phyloP scores from a whole-genome alignment of 2,113 vertebrate species.

The Columbina picui region DNA sequence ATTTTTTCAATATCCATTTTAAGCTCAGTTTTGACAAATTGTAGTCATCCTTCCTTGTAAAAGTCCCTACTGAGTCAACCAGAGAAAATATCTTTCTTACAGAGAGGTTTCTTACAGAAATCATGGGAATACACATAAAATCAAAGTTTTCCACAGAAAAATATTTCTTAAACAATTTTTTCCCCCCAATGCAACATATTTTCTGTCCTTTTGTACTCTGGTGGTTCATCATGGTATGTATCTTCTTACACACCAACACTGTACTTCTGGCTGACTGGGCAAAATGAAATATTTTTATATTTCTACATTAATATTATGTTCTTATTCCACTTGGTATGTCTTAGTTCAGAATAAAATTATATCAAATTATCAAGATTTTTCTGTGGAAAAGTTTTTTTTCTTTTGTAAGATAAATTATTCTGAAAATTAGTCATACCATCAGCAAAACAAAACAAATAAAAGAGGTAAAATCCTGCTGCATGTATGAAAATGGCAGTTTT shows the following conservation, averaged over 20 bases:
- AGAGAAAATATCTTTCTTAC: neutral
- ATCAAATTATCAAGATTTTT: neutral
- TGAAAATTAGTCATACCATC: neutral
- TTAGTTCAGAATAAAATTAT: neutral
- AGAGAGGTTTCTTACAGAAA: neutral
- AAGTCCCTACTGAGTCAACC: neutral
- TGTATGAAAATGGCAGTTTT: neutral
- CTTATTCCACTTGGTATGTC: neutral
- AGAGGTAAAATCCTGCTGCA: neutral
- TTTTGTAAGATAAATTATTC: neutral
- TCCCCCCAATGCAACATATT: neutral
- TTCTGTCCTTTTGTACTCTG: neutral
- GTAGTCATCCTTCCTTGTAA: neutral
- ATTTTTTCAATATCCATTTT: neutral
- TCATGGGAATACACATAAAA: neutral
- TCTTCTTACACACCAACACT: neutral
- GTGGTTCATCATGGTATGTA: neutral
- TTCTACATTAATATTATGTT: neutral
- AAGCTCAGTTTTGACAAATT: neutral
- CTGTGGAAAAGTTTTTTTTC: neutral
- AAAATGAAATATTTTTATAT: neutral
- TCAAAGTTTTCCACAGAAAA: neutral
- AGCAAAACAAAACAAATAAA: neutral
- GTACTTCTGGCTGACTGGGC: neutral
- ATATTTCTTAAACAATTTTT: neutral